These are phyloP conservation scores for Zoanthus sansibaricus DNA, from an alignment of 92 coral and sea anemone species.

Conservation along the genomic window DNA sequence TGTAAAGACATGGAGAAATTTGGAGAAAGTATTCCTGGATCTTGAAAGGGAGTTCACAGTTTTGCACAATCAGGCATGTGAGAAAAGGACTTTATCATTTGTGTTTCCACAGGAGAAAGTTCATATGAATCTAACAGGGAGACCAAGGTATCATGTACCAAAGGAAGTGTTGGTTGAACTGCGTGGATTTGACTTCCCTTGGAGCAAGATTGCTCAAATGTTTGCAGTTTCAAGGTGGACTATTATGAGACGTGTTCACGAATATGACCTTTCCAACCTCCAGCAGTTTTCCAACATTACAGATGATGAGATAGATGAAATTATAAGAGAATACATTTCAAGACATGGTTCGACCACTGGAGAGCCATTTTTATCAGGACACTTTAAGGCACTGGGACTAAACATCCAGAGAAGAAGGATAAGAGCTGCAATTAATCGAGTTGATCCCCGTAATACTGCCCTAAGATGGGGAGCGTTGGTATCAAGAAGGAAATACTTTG, in stretches of 20 bases:
- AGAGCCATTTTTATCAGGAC: conserved; percentile 63
- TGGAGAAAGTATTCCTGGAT: conserved; percentile 15
- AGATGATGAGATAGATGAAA: conserved; percentile 48
- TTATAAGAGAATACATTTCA: conserved; percentile 29
- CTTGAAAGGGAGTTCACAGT: conserved; percentile 27
- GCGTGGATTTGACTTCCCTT: conserved; percentile 74
- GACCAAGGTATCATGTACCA: conserved; percentile 68
- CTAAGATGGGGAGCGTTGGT: neutral
- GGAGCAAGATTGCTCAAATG: conserved; percentile 72
- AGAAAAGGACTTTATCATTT: conserved; percentile 20
- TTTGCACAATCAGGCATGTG: conserved; percentile 14
- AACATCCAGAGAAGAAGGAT: neutral
- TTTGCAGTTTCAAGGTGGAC: conserved; percentile 79
- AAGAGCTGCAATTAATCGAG: neutral
- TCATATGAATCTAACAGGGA: conserved; percentile 46
- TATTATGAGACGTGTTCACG: conserved; percentile 57
- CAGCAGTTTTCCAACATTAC: too few species aligned
- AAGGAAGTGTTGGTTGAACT: conserved; percentile 70
- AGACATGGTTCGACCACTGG: conserved; percentile 75
- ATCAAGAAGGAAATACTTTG: neutral
- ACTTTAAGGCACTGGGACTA: conserved; percentile 53
- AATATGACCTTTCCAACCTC: conserved; percentile 10
- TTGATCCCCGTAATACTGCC: neutral
- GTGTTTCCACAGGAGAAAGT: conserved; percentile 28
- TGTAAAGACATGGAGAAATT: conserved; percentile 18